Conservation (phyloP, 2,888 invertebrate species). For the Chromoteleia sp. region DNA sequence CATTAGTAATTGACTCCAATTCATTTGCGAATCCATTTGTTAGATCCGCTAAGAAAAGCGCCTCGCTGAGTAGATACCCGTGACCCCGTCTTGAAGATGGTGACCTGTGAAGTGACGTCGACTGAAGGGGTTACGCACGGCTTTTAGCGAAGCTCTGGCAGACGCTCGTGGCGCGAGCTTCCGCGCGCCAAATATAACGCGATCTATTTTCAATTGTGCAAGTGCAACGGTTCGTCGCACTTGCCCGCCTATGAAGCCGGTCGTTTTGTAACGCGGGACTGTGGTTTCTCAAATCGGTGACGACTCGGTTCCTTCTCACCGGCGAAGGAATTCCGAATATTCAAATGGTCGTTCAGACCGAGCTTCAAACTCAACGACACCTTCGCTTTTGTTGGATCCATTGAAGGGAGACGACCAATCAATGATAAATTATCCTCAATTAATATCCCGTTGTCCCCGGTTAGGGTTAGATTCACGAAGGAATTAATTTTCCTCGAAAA, state of each 20-base stretch:
- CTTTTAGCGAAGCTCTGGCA: conserved; percentile 29
- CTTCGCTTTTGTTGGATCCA: neutral
- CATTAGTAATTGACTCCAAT: neutral
- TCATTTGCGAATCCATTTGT: neutral
- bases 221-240: conserved; percentile 35
- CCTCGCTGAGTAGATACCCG: conserved; percentile 3
- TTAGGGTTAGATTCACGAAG: neutral
- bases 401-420: neutral
- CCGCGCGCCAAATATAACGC: conserved; percentile 61
- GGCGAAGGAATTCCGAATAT: neutral
- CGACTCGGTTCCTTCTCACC: conserved; percentile 13
- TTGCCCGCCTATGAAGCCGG: too few relatives aligned
- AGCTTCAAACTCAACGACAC: too few relatives aligned
- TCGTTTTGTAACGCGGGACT: too few relatives aligned
- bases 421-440: conserved; percentile 13
- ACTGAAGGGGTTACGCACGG: conserved; percentile 19
- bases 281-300: neutral
- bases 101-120: conserved; percentile 53
- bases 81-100: conserved; percentile 29
- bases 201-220: conserved; percentile 66
- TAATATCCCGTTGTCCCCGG: neutral
- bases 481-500: conserved; percentile 20
- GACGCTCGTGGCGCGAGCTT: conserved; percentile 38
- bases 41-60: neutral
- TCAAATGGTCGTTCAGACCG: neutral